phyloP scores from a whole-genome alignment of 2,888 invertebrate species.

The Lithophane ornitopus region DNA sequence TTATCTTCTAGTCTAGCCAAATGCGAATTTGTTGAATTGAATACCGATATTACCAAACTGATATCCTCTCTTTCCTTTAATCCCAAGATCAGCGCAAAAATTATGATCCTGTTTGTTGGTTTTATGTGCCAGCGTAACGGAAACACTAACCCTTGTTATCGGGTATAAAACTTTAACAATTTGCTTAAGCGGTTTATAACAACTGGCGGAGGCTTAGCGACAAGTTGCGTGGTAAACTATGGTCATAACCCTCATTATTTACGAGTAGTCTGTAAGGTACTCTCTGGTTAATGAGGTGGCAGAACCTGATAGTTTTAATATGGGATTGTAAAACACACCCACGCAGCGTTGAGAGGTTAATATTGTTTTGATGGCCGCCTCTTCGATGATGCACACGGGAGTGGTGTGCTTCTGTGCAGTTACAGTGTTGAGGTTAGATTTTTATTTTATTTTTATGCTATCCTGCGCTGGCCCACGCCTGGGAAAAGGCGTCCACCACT shows the following conservation, averaged over 20 bases:
- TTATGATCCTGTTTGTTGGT: conserved; percentile 45
- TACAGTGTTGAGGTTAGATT: neutral
- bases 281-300: conserved; percentile 56
- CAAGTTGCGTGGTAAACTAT: conserved; percentile 65
- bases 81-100: conserved; percentile 38
- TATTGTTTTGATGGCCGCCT: conserved; percentile 27
- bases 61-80: conserved; percentile 13
- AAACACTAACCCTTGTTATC: conserved; percentile 50
- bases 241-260: conserved; percentile 69
- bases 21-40: neutral
- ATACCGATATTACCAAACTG: neutral
- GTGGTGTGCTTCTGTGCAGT: neutral
- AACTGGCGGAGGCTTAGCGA: conserved; percentile 58
- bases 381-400: neutral
- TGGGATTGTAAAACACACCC: conserved; percentile 48
- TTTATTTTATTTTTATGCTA: too few species aligned
- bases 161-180: conserved; percentile 64
- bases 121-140: conserved; percentile 37
- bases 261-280: conserved; percentile 59
- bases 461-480: too few species aligned
- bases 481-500: too few species aligned
- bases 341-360: conserved; percentile 40
- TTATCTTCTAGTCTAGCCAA: neutral
- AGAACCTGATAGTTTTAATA: conserved; percentile 58
- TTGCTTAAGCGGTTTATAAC: conserved; percentile 65